Evolutionary conservation across 2,113 vertebrate species (phyloP), one percentile per base, ranked within the genome.

Genomic region (Suricata suricatta): DNA sequence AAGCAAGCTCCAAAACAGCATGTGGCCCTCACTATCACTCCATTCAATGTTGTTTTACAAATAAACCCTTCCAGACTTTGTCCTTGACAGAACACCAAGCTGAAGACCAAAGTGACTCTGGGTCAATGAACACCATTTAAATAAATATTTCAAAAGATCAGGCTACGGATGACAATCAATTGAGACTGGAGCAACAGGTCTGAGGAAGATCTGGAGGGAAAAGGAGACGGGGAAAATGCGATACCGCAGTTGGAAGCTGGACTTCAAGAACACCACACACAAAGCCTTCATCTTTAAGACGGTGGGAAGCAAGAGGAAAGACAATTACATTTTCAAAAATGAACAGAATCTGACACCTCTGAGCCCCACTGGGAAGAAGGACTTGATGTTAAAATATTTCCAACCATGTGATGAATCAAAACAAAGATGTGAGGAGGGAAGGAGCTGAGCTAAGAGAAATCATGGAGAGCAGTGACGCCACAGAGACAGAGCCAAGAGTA

Each of bases 101-200:
- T 68, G 31, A 86, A 96, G 72, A 69, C n/a, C 44, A 21, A 88
- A 88, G 71, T 47, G 38, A 80, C 47, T 93, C 17, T 66, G 31
- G 13, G 35, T 80, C 81, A 90, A 47, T 47, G 41, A 90, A 91
- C 33, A 83, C 6, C 29, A 54, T 27, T 81, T 89, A 89, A 77
- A 88, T 88, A 88, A 85, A 41, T 66, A 92, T 44, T 94, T 96
- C 92, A 79, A 71, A 79, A 87, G 52, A 50, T 83, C 52, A 60
- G 41, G 52, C 21, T 95, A 41, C 4, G 2, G 35, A 64, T 4
- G 7, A 21, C 29, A 79, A 87, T 21, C 88, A 52, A 10, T n/a
- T 19, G 13, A 83, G n/a, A 82, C 21, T 12, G 6, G 25, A 38
- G 35, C 57, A 50, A n/a, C 2, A 76, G 38, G 44, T 77, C 89